Evolutionary conservation across 2,888 invertebrate genomes (phyloP), one percentile per base, ranked within the genome.

Genomic region (Amphipyra tragopoginis): DNA sequence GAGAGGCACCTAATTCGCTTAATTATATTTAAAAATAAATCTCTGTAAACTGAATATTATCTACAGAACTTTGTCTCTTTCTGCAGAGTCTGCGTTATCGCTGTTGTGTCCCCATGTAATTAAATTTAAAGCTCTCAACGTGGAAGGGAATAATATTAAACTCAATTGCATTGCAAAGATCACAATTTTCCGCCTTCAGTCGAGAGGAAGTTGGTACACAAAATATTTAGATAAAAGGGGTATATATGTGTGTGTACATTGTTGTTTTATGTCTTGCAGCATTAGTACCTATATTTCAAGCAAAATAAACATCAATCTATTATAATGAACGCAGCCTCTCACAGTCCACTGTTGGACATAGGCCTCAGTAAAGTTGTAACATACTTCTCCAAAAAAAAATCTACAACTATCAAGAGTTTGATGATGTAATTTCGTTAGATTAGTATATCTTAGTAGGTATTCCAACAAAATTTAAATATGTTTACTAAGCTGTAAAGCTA

Each of bases 131-230:
- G 91, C 91, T 89, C 91, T 90, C 90, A 86, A 83, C 91, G 90
- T 89, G 84, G 89, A 88, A 86, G 86, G 86, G 89, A 91, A 92
- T 91, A 88, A 91, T 90, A 92, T 92, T 91, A 90, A 93, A 92
- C 89, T 91, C 89, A 90, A 92, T 92, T 90, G 90, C 91, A 90
- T 90, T 89, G 89, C 90, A 90, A 92, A 91, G 90, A 93, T 93
- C 90, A 91, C 89, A 90, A 89, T 90, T 90, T 91, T 86, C 88
- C 83, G 73, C 77, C 83, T 83, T 81, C 71, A 79, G 64, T 74
- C 75, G 72, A 59, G 77, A 80, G 80, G 81, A 86, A 86, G 79
- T 84, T 79, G 68, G 75, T 65, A 72, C 43, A 66, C 67, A 72
- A n/a, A n/a, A 76, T 76, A 77, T 79, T 78, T 75, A 64, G 65